A percentile compares a stretch with the other conserved stretches of the same genome.
phyloP scores from a whole-genome alignment of 2,797 vertebrate species.

The Craterocephalus amniculus region DNA sequence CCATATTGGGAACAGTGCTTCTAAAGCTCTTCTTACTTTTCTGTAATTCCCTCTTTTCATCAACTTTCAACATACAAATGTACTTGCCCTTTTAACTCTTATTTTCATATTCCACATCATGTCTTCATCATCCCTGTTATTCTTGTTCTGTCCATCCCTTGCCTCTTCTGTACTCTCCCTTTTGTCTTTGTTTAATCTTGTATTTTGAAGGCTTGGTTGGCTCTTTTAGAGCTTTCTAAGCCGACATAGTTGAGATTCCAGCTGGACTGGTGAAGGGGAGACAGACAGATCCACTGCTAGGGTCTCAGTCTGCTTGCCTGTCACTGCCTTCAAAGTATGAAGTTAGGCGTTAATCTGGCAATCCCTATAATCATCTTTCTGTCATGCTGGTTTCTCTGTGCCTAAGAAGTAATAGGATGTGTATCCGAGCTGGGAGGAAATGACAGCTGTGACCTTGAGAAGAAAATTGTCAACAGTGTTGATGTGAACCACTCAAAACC shows the following conservation, averaged over 20 bases:
- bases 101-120: background rate
- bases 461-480: slow-evolving; percentile 57
- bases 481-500: slow-evolving; percentile 40
- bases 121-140: slow-evolving; percentile 17
- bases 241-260: slow-evolving; percentile 72
- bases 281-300: slow-evolving; percentile 39
- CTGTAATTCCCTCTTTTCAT: slow-evolving; percentile 5
- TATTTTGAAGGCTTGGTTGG: slow-evolving; percentile 58
- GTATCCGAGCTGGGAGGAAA: slow-evolving; percentile 60
- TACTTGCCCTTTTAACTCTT: slow-evolving; percentile 4
- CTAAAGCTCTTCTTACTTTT: background rate
- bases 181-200: slow-evolving; percentile 47
- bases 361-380: slow-evolving; percentile 17
- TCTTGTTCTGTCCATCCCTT: slow-evolving; percentile 24
- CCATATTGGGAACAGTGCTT: background rate
- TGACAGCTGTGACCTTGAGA: slow-evolving; percentile 70
- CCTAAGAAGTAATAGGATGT: slow-evolving; percentile 31
- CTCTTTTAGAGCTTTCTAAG: slow-evolving; percentile 41
- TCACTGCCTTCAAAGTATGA: slow-evolving; percentile 25
- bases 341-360: slow-evolving; percentile 16
- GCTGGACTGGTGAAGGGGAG: slow-evolving; percentile 40
- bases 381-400: slow-evolving; percentile 10
- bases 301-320: slow-evolving; percentile 27
- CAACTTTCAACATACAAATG: background rate
- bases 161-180: slow-evolving; percentile 3